phyloP scores from a whole-genome alignment of 2,113 vertebrate genomes.

The Catharus bicknelli region DNA sequence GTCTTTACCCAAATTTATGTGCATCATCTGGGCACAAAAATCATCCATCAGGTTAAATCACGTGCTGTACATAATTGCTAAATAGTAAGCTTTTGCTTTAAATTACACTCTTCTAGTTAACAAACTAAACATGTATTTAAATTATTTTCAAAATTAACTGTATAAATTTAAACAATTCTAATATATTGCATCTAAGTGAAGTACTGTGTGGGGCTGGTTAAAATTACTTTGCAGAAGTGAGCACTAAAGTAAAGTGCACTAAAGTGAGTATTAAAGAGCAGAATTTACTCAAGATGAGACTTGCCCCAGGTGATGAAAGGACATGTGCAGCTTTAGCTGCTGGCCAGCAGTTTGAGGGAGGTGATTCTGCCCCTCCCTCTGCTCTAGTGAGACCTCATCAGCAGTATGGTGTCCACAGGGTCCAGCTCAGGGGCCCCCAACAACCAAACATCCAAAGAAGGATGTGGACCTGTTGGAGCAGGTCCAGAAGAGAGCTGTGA shows the following conservation, averaged over 20 bases:
- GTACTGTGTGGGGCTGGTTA: background rate
- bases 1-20: background rate
- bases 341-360: background rate
- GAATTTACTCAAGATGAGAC: background rate
- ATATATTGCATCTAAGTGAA: background rate
- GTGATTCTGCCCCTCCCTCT: background rate
- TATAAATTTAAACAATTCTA: background rate
- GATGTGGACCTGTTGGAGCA: background rate
- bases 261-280: background rate
- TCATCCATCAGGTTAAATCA: background rate
- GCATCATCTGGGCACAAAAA: background rate
- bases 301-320: background rate
- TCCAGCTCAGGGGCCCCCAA: background rate
- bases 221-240: background rate
- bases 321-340: background rate
- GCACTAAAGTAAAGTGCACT: too few species aligned
- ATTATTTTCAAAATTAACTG: background rate
- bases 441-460: background rate
- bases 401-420: background rate
- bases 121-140: background rate
- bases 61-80: background rate
- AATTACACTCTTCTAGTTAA: background rate
- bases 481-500: background rate
- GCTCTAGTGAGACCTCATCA: background rate
- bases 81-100: background rate